These are phyloP conservation scores for Drosophila biarmipes DNA, from an alignment of 1,140 invertebrate species.

Conservation along the genomic window DNA sequence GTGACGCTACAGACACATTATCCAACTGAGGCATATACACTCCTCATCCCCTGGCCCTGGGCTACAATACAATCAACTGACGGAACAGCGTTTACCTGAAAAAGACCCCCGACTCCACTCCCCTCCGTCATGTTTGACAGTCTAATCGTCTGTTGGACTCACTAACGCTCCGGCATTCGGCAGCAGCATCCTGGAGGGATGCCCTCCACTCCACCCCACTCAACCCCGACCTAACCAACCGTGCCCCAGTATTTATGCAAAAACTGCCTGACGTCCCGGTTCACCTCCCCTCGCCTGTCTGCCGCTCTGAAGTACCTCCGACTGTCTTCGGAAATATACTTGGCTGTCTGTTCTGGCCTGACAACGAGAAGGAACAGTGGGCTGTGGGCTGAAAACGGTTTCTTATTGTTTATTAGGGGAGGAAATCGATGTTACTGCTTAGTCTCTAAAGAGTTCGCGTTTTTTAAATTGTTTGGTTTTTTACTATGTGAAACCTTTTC, in stretches of 20 bases:
- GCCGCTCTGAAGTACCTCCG: slow-evolving; percentile 10
- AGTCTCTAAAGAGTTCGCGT: no score
- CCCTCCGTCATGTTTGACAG: slow-evolving; percentile 45
- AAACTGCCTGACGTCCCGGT: slow-evolving; percentile 45
- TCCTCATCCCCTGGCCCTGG: slow-evolving; percentile 4
- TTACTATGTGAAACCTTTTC: no score
- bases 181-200: slow-evolving; percentile 36
- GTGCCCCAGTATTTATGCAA: slow-evolving; percentile 65
- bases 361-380: slow-evolving; percentile 20
- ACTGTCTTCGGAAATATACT: slow-evolving; percentile 62
- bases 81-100: slow-evolving; percentile 40
- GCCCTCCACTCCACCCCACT: slow-evolving; percentile 2
- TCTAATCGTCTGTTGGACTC: slow-evolving; percentile 54
- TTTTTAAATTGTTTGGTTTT: no score
- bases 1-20: slow-evolving; percentile 77
- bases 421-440: no score
- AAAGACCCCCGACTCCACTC: slow-evolving; percentile 3
- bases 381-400: not conserved
- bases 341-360: slow-evolving; percentile 35
- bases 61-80: slow-evolving; percentile 68
- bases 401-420: no score
- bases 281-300: slow-evolving; percentile 5
- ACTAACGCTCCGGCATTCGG: slow-evolving; percentile 27
- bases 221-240: slow-evolving; percentile 53
- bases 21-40: slow-evolving; percentile 39